Conservation (phyloP, 2,113 vertebrate genomes). For the Chitala chitala region DNA sequence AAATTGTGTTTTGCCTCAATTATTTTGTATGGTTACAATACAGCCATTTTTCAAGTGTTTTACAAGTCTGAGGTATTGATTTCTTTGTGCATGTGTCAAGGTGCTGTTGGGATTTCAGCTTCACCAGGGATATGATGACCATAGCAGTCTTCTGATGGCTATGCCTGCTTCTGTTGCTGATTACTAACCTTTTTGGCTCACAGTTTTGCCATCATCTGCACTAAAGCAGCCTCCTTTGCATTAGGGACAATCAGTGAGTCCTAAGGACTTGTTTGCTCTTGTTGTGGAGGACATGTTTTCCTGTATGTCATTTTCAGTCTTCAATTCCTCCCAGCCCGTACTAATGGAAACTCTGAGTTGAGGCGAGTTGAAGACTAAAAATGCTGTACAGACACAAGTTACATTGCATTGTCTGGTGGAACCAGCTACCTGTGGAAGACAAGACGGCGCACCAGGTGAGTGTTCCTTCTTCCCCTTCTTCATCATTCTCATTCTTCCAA, state of each 20-base stretch:
- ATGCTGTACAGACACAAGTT: constrained; percentile 75
- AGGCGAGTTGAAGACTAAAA: constrained; percentile 78
- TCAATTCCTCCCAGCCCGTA: constrained; percentile 77
- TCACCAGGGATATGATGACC: too few relatives aligned
- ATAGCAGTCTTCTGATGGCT: too few relatives aligned
- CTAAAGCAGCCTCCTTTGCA: too few relatives aligned
- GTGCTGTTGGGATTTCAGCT: too few relatives aligned
- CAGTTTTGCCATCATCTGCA: not conserved
- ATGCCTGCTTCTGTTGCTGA: too few relatives aligned
- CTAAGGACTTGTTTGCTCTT: constrained; percentile 20
- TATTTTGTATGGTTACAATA: too few relatives aligned
- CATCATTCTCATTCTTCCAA: too few relatives aligned
- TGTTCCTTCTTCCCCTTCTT: not conserved
- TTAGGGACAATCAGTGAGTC: constrained; percentile 18
- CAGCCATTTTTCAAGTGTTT: too few relatives aligned
- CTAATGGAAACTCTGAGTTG: constrained; percentile 74
- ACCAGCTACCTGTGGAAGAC: not conserved
- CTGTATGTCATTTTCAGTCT: constrained; percentile 82
- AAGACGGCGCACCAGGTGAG: not conserved
- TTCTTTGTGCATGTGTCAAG: too few relatives aligned
- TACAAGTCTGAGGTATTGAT: too few relatives aligned
- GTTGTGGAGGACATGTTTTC: constrained; percentile 45
- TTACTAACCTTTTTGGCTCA: too few relatives aligned
- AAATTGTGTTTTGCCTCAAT: too few relatives aligned
- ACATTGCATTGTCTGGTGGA: constrained; percentile 37